Base-by-base conservation (phyloP, 1,140 invertebrate genomes). In the Drosophila kurseongensis region DNA sequence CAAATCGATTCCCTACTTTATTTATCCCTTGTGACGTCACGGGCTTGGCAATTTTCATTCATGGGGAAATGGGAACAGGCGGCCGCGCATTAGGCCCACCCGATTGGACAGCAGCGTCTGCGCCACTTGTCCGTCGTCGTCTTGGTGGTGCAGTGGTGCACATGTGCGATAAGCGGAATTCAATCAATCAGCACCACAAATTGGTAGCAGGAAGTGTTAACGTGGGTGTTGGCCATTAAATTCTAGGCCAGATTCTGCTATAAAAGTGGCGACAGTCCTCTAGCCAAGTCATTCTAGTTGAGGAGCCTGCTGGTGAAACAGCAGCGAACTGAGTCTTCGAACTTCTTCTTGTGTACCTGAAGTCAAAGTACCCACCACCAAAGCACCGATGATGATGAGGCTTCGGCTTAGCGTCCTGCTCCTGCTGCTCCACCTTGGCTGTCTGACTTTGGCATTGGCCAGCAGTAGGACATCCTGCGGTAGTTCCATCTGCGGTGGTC, bases 151-250 rank as follows among this genome's bases (percentile, higher is more conserved):
- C 88, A 84, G 45, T 91, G 82, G 91, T 92, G 91, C 89, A 88
- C 91, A 92, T 90, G 81, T 91, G 88, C 88, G 91, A 92, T 92
- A 92, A 92, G 89, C 71, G 56, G 67, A 92, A 92, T 88, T 80
- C 71, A 92, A 92, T 92, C 82, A 91, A 91, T 91, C 84, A 91
- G 36, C 52, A n/a, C 55, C 16, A 51, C 23, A 90, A 90, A 90
- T 86, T 86, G 69, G 57, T 32, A 73, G 44, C 71, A 74, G 62
- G 54, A 74, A 81, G 59, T 52, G 38, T 29, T 0, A 23, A 45
- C 41, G 59, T 71, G 57, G 62, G 54, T 47, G 42, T 66, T 29
- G 8, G 6, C n/a, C 29, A 51, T 14, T 16, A 16, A 16, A 8
- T 36, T 12, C 23, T 18, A 36, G 45, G 9, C 50, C 9, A 4